Evolutionary conservation across 2,797 vertebrate genomes (phyloP).

Genomic region (Crocidura indochinensis): DNA sequence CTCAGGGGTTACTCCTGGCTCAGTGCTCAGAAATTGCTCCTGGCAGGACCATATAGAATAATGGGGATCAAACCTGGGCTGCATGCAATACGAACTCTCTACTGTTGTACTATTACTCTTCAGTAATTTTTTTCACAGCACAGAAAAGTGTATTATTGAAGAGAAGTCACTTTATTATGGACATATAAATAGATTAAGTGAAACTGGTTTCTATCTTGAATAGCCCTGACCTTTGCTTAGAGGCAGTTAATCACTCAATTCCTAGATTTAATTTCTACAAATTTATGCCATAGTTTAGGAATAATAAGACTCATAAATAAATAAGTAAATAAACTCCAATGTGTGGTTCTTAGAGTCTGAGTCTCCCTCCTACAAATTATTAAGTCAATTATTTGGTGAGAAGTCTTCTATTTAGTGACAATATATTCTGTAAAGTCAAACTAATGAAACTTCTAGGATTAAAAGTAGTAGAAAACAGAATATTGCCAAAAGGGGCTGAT

Average conservation of each 20-base stretch:
- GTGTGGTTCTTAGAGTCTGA: background rate
- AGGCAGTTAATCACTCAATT: background rate
- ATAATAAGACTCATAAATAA: background rate
- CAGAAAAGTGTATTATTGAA: background rate
- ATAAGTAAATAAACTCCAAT: background rate
- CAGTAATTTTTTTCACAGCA: background rate
- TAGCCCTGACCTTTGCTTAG: background rate
- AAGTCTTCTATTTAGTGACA: background rate
- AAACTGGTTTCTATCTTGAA: background rate
- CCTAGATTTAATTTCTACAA: background rate
- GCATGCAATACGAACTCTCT: too few relatives aligned
- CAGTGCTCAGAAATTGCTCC: too few relatives aligned
- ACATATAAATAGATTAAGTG: background rate
- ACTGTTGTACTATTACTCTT: too few relatives aligned
- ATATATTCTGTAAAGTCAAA: constrained; percentile 44
- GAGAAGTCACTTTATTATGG: background rate
- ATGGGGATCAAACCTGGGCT: too few relatives aligned
- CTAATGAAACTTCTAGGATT: constrained; percentile 22
- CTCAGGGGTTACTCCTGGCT: too few relatives aligned
- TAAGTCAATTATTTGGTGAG: background rate
- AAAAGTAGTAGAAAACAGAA: constrained; percentile 61
- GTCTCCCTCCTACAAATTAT: constrained; percentile 42
- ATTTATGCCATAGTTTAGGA: constrained; percentile 22
- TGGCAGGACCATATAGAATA: too few relatives aligned
- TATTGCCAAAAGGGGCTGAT: constrained; percentile 70